Percentiles rank a stretch among this genome's conserved stretches.
Conservation (phyloP, 53 echinoderm and acorn worm genomes). For the Echinarachnius parma region DNA sequence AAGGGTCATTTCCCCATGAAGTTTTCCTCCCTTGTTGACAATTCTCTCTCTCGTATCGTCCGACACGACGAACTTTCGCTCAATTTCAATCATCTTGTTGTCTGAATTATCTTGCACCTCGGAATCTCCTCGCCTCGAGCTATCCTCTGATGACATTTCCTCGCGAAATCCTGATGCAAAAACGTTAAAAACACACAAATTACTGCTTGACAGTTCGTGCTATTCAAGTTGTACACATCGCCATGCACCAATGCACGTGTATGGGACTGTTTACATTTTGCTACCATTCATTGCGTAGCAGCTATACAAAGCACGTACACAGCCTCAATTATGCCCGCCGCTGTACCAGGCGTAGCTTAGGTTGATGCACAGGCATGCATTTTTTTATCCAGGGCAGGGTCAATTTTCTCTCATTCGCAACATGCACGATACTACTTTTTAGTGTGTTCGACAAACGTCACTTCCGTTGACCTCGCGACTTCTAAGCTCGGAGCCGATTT, state of each 20-base stretch:
- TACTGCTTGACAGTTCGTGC: not conserved
- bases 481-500: not conserved
- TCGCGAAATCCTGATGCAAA: not conserved
- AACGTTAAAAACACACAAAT: not conserved
- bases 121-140: not conserved
- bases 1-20: conserved; percentile 37
- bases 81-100: conserved; percentile 60
- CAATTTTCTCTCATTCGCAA: too few species aligned
- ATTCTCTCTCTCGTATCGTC: conserved; percentile 52
- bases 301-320: not conserved
- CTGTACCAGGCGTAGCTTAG: too few species aligned
- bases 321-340: not conserved
- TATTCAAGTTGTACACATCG: not conserved
- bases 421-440: too few species aligned
- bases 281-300: too few species aligned
- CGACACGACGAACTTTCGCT: conserved; percentile 65
- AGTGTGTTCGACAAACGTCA: too few species aligned
- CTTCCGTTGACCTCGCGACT: conserved; percentile 34
- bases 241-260: conserved; percentile 39
- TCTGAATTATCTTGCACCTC: not conserved
- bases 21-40: conserved; percentile 54
- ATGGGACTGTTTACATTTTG: conserved; percentile 24
- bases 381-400: conserved; percentile 23
- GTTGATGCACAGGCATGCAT: too few species aligned
- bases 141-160: conserved; percentile 2